Conservation (phyloP, 2,113 vertebrate genomes). For the Esox niger region DNA sequence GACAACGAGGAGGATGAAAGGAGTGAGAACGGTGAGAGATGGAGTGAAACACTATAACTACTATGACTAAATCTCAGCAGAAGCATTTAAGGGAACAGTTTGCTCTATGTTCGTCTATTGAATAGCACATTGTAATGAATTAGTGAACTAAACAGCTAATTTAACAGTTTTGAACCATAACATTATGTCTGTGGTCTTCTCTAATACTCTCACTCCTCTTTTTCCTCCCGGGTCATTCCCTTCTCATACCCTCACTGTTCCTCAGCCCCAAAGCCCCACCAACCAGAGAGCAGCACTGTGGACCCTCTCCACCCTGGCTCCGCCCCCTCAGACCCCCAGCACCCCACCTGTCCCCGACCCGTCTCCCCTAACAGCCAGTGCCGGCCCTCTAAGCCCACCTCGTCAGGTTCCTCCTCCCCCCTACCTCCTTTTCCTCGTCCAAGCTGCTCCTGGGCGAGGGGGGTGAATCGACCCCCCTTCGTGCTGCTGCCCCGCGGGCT, state of each 20-base stretch:
- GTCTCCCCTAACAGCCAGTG: slow-evolving; percentile 25
- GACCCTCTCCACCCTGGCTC: slow-evolving; percentile 2
- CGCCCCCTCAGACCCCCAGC: slow-evolving; percentile 32
- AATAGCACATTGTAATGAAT: too few species aligned
- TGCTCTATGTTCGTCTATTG: too few species aligned
- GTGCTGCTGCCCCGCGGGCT: slow-evolving; percentile 89
- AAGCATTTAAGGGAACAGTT: too few species aligned
- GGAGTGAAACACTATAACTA: too few species aligned
- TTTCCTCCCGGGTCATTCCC: slow-evolving; percentile 41
- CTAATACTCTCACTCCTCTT: slow-evolving; percentile 38
- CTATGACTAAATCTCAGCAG: too few species aligned
- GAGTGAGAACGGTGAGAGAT: slow-evolving; percentile 73
- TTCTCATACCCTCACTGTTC: slow-evolving; percentile 38
- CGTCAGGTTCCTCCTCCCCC: slow-evolving; percentile 68
- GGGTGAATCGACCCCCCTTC: slow-evolving; percentile 82
- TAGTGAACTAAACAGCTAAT: too few species aligned
- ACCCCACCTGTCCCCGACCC: slow-evolving; percentile 31
- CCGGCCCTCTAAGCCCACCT: slow-evolving; percentile 71
- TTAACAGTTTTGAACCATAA: too few species aligned
- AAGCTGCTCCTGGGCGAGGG: slow-evolving; percentile 82
- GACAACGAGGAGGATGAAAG: slow-evolving; percentile 93
- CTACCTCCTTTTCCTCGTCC: slow-evolving; percentile 65
- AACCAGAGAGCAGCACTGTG: slow-evolving; percentile 32
- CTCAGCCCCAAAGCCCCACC: slow-evolving; percentile 43
- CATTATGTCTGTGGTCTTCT: not conserved